Evolutionary conservation across 1,140 invertebrate genomes (phyloP).

Genomic region (Cydia fagiglandana): DNA sequence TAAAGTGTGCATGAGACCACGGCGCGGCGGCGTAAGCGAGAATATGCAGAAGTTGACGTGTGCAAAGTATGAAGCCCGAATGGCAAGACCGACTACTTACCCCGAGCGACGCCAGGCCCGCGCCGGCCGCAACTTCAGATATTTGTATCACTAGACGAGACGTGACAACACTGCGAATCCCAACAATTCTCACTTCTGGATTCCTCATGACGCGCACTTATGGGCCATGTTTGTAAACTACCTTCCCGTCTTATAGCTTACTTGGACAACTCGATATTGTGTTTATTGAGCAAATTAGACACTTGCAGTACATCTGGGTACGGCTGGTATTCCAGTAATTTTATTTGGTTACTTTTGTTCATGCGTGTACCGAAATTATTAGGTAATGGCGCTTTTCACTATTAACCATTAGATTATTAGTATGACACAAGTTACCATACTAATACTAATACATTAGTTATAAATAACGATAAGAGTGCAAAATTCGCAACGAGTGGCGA

Average conservation of each 20-base stretch:
- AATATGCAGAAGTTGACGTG: constrained; percentile 2
- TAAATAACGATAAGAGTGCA: too few species aligned
- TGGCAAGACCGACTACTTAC: not conserved
- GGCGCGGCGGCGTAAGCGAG: not conserved
- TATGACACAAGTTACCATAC: too few species aligned
- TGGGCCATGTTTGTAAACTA: constrained; percentile 18
- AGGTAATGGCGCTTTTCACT: too few species aligned
- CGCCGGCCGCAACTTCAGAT: constrained; percentile 4
- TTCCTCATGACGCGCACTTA: not conserved
- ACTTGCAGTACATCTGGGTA: not conserved
- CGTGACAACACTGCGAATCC: constrained; percentile 7
- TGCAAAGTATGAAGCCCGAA: constrained; percentile 10
- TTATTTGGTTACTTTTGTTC: too few species aligned
- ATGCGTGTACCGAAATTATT: too few species aligned
- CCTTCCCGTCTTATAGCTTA: constrained; percentile 1
- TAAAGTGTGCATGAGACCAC: not conserved
- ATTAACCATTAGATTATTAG: too few species aligned
- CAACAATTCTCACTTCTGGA: constrained; percentile 18
- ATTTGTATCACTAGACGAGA: constrained; percentile 9
- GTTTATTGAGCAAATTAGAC: not conserved
- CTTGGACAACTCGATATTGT: not conserved
- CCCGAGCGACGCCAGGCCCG: constrained; percentile 3
- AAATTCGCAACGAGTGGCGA: too few species aligned
- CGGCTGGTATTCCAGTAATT: too few species aligned
- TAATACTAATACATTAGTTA: too few species aligned